phyloP scores from a whole-genome alignment of 1,140 invertebrate species.

The Diorhabda elongata region DNA sequence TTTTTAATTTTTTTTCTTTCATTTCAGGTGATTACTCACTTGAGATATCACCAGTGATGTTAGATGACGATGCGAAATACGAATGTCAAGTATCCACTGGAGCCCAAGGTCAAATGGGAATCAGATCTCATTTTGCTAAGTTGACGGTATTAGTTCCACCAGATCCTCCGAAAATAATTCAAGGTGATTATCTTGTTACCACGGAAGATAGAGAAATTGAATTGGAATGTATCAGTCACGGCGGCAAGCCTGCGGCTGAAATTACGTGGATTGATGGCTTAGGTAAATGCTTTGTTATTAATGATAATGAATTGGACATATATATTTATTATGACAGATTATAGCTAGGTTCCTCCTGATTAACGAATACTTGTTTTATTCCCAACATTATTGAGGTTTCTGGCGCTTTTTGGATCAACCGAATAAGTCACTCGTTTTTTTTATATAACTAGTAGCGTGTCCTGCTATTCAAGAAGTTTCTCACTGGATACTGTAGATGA shows the following conservation, averaged over 20 bases:
- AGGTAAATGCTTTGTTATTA: conserved; percentile 23
- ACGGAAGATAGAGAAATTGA: conserved; percentile 85
- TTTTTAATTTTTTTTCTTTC: conserved; percentile 26
- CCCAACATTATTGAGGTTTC: too few species aligned
- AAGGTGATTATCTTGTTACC: conserved; percentile 75
- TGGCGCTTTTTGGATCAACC: too few species aligned
- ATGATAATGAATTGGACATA: too few species aligned
- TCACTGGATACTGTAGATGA: too few species aligned
- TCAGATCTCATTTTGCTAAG: conserved; percentile 76
- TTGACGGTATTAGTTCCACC: conserved; percentile 86
- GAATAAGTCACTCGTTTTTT: too few species aligned
- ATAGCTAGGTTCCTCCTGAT: too few species aligned
- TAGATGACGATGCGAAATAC: conserved; percentile 87
- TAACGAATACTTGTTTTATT: too few species aligned
- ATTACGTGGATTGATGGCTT: conserved; percentile 90
- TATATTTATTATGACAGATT: too few species aligned
- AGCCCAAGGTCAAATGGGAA: conserved; percentile 65
- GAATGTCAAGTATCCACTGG: conserved; percentile 83
- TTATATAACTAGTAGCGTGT: too few species aligned
- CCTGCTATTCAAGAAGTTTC: too few species aligned
- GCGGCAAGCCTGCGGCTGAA: conserved; percentile 89
- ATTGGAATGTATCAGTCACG: conserved; percentile 83
- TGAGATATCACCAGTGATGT: conserved; percentile 79
- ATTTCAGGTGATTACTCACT: conserved; percentile 78
- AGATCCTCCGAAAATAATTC: conserved; percentile 79